Base-by-base conservation (phyloP, 2,888 invertebrate genomes). In the Ellobium chinense region DNA sequence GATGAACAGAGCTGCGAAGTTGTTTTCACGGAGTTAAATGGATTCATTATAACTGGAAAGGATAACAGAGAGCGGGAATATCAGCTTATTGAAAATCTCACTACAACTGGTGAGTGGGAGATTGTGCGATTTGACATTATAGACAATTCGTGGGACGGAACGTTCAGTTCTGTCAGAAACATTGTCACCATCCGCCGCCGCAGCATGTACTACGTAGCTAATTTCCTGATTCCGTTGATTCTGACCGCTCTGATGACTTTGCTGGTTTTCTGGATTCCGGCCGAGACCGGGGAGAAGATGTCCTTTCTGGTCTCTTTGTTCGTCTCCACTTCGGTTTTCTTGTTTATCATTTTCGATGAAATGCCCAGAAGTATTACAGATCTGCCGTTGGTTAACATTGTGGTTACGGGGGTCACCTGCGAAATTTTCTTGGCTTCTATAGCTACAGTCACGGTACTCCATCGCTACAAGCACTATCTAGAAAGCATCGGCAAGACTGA, bases 251-350 rank as follows among this genome's bases (percentile, higher is more conserved):
- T 37, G 4, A 73, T 73, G 60, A 62, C 60, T 29, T 34, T 73
- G 24, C 62, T 73, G 5, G 73, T 73, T 2, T 73, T 73, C 27
- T 73, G 73, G 73, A 73, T 73, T 12, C 73, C 73, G 24, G 62
- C 73, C 4, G 73, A 73, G 27, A 73, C 37, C 14, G 73, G 73
- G 37, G 73, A 73, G 36, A 73, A 73, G 29, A 62, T 73, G 62
- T 73, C 73, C 21, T 73, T 12, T 27, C 37, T 73, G 24, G 73
- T 73, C 1, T 73, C 73, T 39, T 68, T 77, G 36, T 68, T 68
- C 34, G 68, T 77, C 5, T 68, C 68, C 37, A 77, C 68, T 5
- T 56, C 68, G 7, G 60, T 77, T 0, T 68, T 58, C 31, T 12
- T 77, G 24, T 58, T 58, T 29, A 68, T 68, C 34, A 66, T 77